Evolutionary conservation across 1,140 invertebrate species (phyloP).

Genomic region (Parapsyche elsis): DNA sequence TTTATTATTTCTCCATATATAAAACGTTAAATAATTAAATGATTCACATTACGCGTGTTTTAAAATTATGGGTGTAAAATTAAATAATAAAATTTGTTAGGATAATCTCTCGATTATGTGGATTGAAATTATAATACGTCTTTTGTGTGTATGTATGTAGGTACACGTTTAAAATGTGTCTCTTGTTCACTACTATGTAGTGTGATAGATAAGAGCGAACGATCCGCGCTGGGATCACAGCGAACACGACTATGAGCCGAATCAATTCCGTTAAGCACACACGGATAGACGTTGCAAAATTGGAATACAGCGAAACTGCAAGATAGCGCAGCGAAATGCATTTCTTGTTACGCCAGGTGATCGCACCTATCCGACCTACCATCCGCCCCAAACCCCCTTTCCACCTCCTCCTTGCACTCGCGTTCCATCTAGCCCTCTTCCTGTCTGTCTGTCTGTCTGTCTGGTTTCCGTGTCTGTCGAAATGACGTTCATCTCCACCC

Average conservation of each 20-base stretch:
- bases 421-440: not conserved
- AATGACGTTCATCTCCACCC: constrained; percentile 48
- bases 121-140: too few species aligned
- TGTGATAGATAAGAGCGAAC: too few species aligned
- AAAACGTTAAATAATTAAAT: too few species aligned
- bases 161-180: too few species aligned
- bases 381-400: too few species aligned
- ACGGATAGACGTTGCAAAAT: constrained; percentile 45
- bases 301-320: constrained; percentile 35
- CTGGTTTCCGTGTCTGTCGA: constrained; percentile 48
- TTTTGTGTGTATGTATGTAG: too few species aligned
- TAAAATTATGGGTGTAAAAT: too few species aligned
- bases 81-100: too few species aligned
- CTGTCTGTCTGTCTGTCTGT: constrained; percentile 45
- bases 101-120: too few species aligned
- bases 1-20: too few species aligned
- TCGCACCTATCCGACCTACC: constrained; percentile 10
- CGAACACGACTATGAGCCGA: not conserved
- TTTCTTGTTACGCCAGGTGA: constrained; percentile 52
- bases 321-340: constrained; percentile 47
- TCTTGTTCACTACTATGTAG: too few species aligned
- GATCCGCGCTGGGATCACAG: not conserved
- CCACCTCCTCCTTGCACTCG: not conserved
- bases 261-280: constrained; percentile 45
- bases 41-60: too few species aligned